phyloP scores from a whole-genome alignment of 2,113 vertebrate species.

The Pomatorhinus ruficollis region DNA sequence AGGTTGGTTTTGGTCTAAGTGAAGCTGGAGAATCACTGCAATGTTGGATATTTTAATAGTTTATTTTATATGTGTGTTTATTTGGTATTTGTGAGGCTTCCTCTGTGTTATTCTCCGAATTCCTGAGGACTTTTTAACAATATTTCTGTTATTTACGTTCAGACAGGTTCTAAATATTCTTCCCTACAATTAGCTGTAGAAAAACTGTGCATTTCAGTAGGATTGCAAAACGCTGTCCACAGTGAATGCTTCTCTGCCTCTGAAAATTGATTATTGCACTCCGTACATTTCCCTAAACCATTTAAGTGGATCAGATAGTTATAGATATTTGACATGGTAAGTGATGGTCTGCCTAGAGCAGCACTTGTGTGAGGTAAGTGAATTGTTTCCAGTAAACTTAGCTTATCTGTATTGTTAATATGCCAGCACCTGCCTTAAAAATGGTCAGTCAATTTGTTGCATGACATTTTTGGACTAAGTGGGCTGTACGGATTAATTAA shows the following conservation, averaged over 20 bases:
- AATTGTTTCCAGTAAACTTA: slow-evolving; percentile 70
- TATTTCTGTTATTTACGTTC: background rate
- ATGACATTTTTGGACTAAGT: slow-evolving; percentile 21
- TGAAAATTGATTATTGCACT: slow-evolving; percentile 28
- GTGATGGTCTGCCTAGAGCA: slow-evolving; percentile 19
- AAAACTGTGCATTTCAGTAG: background rate
- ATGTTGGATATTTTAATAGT: background rate
- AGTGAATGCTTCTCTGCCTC: background rate
- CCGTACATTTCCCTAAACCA: background rate
- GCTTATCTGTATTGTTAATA: slow-evolving; percentile 19
- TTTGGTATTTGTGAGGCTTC: background rate
- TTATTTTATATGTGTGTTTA: background rate
- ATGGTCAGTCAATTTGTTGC: slow-evolving; percentile 17
- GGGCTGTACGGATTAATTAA: slow-evolving; percentile 35
- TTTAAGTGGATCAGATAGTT: slow-evolving; percentile 35
- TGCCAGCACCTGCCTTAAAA: slow-evolving; percentile 14
- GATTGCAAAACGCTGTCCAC: background rate
- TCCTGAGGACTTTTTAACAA: background rate
- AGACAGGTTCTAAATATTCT: background rate
- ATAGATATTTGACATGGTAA: slow-evolving; percentile 29
- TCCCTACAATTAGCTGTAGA: background rate
- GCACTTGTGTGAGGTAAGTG: slow-evolving; percentile 37
- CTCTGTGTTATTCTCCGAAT: background rate
- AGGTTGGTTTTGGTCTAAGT: background rate
- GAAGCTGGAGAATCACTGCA: background rate